Conservation (phyloP, 2,888 invertebrate species). For the Ophion slaviceki region DNA sequence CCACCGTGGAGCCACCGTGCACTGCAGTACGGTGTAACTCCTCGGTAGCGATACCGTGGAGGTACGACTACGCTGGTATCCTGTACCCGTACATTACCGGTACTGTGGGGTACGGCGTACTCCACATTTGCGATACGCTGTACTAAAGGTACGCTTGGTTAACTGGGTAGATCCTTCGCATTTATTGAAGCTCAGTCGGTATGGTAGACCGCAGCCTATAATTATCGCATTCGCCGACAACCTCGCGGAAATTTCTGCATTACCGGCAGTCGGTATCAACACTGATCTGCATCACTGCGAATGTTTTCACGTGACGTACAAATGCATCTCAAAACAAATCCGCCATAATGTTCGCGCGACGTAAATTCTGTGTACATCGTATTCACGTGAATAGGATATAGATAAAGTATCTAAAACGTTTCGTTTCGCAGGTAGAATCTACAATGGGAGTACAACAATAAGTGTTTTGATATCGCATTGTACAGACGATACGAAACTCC, state of each 20-base stretch:
- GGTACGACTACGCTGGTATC: no score
- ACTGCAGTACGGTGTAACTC: no score
- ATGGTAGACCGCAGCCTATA: no score
- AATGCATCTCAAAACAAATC: not conserved
- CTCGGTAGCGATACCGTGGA: no score
- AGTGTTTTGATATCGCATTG: not conserved
- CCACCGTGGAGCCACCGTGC: no score
- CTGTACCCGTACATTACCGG: no score
- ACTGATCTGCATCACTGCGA: not conserved
- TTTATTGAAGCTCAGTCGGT: no score
- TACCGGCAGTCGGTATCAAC: not conserved
- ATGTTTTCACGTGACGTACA: not conserved
- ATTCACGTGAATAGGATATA: not conserved
- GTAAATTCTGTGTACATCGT: not conserved
- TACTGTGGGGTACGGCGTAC: no score
- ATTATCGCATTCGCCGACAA: no score
- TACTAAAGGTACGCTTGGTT: no score
- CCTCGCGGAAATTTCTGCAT: not conserved
- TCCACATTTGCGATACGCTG: no score
- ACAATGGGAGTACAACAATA: not conserved
- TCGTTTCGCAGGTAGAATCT: not conserved
- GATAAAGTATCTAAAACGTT: not conserved
- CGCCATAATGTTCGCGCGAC: not conserved
- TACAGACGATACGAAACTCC: not conserved
- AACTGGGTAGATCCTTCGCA: no score